Evolutionary conservation across 2,113 vertebrate species (phyloP).

Genomic region (Propithecus coquereli): DNA sequence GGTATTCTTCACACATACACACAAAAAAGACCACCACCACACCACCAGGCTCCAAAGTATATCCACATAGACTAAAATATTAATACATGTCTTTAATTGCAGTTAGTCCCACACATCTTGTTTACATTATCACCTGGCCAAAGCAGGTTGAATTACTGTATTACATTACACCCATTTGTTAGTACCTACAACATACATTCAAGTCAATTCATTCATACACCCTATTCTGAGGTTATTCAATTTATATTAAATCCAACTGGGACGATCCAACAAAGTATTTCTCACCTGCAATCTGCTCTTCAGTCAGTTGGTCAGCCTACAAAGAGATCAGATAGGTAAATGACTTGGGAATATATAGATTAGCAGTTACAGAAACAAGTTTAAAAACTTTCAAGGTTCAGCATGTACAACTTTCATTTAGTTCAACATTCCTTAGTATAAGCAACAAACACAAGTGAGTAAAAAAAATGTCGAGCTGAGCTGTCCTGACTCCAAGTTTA

Average conservation of each 20-base stretch:
- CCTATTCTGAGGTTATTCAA: neutral
- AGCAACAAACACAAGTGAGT: neutral
- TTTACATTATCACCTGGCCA: conserved; percentile 16
- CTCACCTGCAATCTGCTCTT: conserved; percentile 99
- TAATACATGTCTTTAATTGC: neutral
- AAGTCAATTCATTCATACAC: conserved; percentile 6
- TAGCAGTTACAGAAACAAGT: conserved; percentile 21
- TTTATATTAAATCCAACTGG: neutral
- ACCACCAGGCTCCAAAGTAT: neutral
- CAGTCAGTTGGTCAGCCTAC: conserved; percentile 99
- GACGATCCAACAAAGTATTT: conserved; percentile 23
- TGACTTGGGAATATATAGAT: neutral
- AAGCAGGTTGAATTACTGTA: conserved; percentile 15
- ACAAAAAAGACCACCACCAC: neutral
- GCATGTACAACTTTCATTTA: neutral
- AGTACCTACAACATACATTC: neutral
- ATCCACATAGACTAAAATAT: neutral
- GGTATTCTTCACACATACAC: neutral
- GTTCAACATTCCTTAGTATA: neutral
- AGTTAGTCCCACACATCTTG: neutral
- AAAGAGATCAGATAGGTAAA: conserved; percentile 64
- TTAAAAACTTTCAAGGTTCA: neutral
- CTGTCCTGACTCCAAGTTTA: neutral
- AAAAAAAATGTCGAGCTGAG: conserved; percentile 14
- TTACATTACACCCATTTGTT: neutral